Evolutionary conservation across 2,797 vertebrate genomes (phyloP).

Genomic region (Anabacerthia variegaticeps): DNA sequence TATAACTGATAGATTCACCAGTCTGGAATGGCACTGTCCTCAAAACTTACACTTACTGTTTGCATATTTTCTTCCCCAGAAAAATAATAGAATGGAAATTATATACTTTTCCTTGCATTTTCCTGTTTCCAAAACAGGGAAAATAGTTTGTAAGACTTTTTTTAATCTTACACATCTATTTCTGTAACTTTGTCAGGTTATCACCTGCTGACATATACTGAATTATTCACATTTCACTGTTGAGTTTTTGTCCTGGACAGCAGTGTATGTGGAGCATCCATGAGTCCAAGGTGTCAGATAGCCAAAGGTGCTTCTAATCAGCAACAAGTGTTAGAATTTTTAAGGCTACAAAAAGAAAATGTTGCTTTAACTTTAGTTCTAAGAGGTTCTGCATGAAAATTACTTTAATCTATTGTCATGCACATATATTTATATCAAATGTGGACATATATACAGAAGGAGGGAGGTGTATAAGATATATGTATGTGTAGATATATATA

Average conservation of each 20-base stretch:
- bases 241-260: not conserved
- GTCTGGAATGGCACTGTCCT: not conserved
- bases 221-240: not conserved
- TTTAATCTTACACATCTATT: not conserved
- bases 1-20: not conserved
- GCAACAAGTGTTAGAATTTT: not conserved
- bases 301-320: not conserved
- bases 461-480: rapidly evolving
- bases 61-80: not conserved
- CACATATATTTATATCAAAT: not conserved
- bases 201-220: not conserved
- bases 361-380: not conserved
- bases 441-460: not conserved
- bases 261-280: not conserved
- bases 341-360: not conserved
- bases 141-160: not conserved
- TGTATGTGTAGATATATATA: not conserved
- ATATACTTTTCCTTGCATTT: not conserved
- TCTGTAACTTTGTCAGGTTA: not conserved
- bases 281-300: not conserved
- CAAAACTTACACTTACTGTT: not conserved
- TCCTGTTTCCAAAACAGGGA: not conserved
- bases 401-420: not conserved
- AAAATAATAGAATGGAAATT: not conserved
- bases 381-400: not conserved